Conservation (phyloP, 2,888 invertebrate species). For the Mythimna loreyi region DNA sequence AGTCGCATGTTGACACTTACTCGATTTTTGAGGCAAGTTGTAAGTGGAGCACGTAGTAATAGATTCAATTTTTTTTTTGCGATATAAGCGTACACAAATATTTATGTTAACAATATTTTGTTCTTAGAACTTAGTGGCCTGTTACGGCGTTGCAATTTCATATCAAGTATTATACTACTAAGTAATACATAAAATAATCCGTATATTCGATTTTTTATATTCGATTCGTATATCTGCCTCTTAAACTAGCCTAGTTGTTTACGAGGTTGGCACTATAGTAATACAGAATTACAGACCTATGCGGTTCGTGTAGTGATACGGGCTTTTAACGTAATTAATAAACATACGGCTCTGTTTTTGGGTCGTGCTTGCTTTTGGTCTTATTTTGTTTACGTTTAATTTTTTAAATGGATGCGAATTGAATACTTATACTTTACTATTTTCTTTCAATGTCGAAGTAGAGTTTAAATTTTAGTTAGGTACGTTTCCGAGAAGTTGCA, state of each 20-base stretch:
- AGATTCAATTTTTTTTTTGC: no score
- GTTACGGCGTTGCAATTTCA: no score
- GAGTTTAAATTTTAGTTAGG: neutral
- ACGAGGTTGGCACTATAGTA: conserved; percentile 3
- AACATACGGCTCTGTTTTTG: conserved; percentile 47
- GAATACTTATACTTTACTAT: conserved; percentile 23
- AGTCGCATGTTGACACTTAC: no score
- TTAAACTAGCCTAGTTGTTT: conserved; percentile 9
- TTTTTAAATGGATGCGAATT: conserved; percentile 35
- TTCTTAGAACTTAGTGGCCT: no score
- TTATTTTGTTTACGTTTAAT: conserved; percentile 37
- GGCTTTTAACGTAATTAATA: conserved; percentile 57
- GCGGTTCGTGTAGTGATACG: conserved; percentile 16
- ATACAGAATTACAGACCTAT: conserved; percentile 19
- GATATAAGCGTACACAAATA: no score
- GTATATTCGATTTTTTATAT: no score
- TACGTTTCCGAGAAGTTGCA: neutral
- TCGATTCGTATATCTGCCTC: no score
- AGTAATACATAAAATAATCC: no score
- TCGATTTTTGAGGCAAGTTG: no score
- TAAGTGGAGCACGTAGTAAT: no score
- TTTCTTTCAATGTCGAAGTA: neutral
- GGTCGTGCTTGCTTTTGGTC: conserved; percentile 44
- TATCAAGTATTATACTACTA: no score
- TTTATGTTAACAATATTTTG: no score